A percentile compares a stretch with the other conserved stretches of the same genome.
phyloP scores from a whole-genome alignment of 2,888 invertebrate species.

The Elysia crispata region DNA sequence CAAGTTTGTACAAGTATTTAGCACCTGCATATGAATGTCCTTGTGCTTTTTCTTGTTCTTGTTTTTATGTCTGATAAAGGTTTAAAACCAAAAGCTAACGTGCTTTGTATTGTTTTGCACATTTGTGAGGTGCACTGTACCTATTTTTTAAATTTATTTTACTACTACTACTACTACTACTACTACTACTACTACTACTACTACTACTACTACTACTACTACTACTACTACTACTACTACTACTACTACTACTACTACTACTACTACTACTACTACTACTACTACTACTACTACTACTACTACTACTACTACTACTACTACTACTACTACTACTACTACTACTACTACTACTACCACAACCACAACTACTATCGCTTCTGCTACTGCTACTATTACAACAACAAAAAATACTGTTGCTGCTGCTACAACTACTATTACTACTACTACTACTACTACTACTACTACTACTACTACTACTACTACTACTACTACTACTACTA shows the following conservation, averaged over 20 bases:
- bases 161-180: slow-evolving; percentile 31
- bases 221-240: slow-evolving; percentile 51
- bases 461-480: slow-evolving; percentile 53
- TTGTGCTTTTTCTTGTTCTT: too few species aligned
- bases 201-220: slow-evolving; percentile 44
- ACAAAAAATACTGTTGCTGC: slow-evolving; percentile 49
- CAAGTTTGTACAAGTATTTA: too few species aligned
- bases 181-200: slow-evolving; percentile 37
- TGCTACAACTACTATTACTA: too few species aligned
- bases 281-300: slow-evolving; percentile 53
- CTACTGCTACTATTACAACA: slow-evolving; percentile 41
- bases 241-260: slow-evolving; percentile 53
- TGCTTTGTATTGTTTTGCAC: not conserved
- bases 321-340: slow-evolving; percentile 45
- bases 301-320: slow-evolving; percentile 53
- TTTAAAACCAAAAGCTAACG: too few species aligned
- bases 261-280: slow-evolving; percentile 52
- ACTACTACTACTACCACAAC: too few species aligned
- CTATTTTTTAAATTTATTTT: not conserved
- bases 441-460: too few species aligned
- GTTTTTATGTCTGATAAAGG: too few species aligned
- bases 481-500: slow-evolving; percentile 52
- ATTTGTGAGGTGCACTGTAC: not conserved
- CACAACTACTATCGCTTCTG: too few species aligned
- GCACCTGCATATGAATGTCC: too few species aligned